phyloP scores from a whole-genome alignment of 2,888 invertebrate species.

The Folsomia candida region DNA sequence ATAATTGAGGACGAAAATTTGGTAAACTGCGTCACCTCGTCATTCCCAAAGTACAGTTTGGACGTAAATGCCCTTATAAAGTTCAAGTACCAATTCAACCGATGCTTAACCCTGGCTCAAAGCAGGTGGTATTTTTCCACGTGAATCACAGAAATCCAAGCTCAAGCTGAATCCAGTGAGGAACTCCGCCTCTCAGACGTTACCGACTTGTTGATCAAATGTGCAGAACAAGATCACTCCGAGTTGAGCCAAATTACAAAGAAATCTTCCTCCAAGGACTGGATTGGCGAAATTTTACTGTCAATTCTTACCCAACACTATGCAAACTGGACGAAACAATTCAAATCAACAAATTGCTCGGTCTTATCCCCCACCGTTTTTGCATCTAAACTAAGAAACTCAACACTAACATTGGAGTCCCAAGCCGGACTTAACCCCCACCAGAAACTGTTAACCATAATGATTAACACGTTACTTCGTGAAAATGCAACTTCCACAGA shows the following conservation, averaged over 20 bases:
- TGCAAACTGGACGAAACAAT: neutral
- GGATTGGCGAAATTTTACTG: neutral
- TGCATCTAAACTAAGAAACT: neutral
- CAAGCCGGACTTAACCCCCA: neutral
- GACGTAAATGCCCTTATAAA: neutral
- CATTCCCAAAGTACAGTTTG: neutral
- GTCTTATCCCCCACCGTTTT: neutral
- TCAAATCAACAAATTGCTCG: neutral
- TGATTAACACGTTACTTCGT: neutral
- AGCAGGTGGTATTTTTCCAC: neutral
- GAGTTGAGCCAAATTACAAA: neutral
- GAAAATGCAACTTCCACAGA: neutral
- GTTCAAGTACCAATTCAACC: neutral
- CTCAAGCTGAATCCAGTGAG: neutral
- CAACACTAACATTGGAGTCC: neutral
- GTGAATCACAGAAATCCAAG: neutral
- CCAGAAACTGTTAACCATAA: neutral
- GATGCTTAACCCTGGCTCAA: neutral
- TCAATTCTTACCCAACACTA: neutral
- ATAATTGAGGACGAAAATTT: neutral
- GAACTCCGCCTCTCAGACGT: neutral
- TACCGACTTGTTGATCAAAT: neutral
- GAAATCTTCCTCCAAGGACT: neutral
- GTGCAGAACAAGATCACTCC: neutral
- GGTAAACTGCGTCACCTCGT: neutral